phyloP scores from a whole-genome alignment of 92 coral and sea anemone genomes.

The Galaxea fascicularis region DNA sequence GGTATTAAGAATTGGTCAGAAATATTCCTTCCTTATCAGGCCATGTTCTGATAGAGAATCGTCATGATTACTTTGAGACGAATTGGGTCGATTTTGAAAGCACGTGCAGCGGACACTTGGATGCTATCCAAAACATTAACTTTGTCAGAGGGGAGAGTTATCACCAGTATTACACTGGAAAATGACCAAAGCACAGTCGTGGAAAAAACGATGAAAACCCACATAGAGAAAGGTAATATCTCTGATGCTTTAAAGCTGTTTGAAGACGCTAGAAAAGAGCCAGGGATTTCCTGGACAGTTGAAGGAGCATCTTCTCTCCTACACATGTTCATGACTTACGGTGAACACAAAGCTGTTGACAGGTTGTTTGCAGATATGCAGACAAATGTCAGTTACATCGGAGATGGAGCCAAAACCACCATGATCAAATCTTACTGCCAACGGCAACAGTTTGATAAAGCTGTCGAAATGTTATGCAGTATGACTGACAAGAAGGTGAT shows the following conservation, averaged over 20 bases:
- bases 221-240: slow-evolving; percentile 40
- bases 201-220: slow-evolving; percentile 33
- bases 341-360: slow-evolving; percentile 75
- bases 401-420: slow-evolving; percentile 84
- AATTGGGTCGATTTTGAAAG: neutral
- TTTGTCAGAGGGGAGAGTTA: neutral
- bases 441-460: slow-evolving; percentile 72
- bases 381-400: slow-evolving; percentile 57
- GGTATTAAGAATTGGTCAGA: neutral
- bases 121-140: neutral
- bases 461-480: slow-evolving; percentile 60
- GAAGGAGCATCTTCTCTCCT: slow-evolving; percentile 58
- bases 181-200: neutral
- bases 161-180: neutral
- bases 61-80: neutral
- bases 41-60: neutral
- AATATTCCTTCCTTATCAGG: neutral
- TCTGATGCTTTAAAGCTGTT: slow-evolving; percentile 41
- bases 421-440: slow-evolving; percentile 84
- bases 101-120: slow-evolving; percentile 9
- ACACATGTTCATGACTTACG: slow-evolving; percentile 61
- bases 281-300: slow-evolving; percentile 18
- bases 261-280: slow-evolving; percentile 27
- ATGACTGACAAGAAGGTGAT: slow-evolving; percentile 53
- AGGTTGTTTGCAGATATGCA: slow-evolving; percentile 64